Evolutionary conservation across 2,888 invertebrate genomes (phyloP), one percentile per base, ranked within the genome.

Genomic region (Agrochola macilenta): DNA sequence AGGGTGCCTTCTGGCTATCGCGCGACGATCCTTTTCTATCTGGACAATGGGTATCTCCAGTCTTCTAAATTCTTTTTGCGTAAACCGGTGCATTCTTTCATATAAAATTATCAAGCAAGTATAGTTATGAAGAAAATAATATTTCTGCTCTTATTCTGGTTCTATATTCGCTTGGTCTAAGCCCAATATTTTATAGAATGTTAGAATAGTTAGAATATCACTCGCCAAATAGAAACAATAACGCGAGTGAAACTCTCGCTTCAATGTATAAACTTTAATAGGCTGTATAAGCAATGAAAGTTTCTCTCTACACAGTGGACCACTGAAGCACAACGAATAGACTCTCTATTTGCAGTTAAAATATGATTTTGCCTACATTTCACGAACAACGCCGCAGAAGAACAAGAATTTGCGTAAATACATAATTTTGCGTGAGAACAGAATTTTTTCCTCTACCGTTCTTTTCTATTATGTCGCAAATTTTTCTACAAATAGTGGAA

Each of bases 271-370:
- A 75, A 77, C 60, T 76, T 77, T 57, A 65, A 77, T 66, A 69
- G 23, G 11, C 60, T 54, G 39, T 69, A 39, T 26, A 69, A 69
- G 83, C 66, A 69, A 26, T 70, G 26, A 9, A 78, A 78, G 20
- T 49, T 69, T 14, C 30, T 49, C 61, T 66, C 20, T 35, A 78
- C 69, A 78, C 65, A 78, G 39, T 43, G 43, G 69, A 7, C 49
- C 23, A 60, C 58, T 64, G 17, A 64, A 79, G 20, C 20, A 35
- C 39, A 23, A 35, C 5, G 39, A 78, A 68, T 39, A 30, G 14
- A 69, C 63, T 52, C 54, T 69, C 68, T 83, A 69, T 83, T 84
- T 79, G 57, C 60, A 71, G 46, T 20, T 30, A 72, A 79, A 83
- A 81, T 65, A 73, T 69, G 46, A 65, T 49, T 72, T 69, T 14